Evolutionary conservation across 2,113 vertebrate species (phyloP).

Genomic region (Elephas maximus): DNA sequence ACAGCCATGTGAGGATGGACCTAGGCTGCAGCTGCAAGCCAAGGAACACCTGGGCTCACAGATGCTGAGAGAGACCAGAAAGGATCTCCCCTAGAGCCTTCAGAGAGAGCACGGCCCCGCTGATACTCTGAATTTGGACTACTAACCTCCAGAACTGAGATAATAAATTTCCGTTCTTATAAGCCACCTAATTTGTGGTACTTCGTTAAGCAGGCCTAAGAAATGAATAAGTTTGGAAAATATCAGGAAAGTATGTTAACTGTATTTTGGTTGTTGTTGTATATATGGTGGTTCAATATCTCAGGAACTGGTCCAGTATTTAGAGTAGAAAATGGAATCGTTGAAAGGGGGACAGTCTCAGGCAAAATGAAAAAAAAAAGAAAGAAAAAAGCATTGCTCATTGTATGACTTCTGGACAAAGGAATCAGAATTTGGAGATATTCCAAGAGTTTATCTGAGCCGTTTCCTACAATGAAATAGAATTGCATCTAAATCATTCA

Average conservation of each 20-base stretch:
- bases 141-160: neutral
- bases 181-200: neutral
- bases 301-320: constrained; percentile 17
- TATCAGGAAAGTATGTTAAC: neutral
- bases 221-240: neutral
- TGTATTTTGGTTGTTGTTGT: constrained; percentile 12
- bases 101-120: neutral
- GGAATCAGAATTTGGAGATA: constrained; percentile 17
- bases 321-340: constrained; percentile 63
- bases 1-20: neutral
- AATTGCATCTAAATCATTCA: constrained; percentile 30
- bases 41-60: neutral
- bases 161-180: neutral
- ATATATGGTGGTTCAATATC: constrained; percentile 21
- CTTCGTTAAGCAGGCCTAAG: neutral
- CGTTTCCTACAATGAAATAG: constrained; percentile 27
- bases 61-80: neutral
- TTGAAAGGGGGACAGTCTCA: neutral
- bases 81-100: neutral
- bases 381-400: neutral
- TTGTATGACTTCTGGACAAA: constrained; percentile 17
- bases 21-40: neutral
- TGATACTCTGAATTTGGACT: neutral
- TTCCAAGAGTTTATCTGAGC: constrained; percentile 18
- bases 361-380: neutral